Evolutionary conservation across 2,113 vertebrate species (phyloP).

Genomic region (Urocolius indicus): DNA sequence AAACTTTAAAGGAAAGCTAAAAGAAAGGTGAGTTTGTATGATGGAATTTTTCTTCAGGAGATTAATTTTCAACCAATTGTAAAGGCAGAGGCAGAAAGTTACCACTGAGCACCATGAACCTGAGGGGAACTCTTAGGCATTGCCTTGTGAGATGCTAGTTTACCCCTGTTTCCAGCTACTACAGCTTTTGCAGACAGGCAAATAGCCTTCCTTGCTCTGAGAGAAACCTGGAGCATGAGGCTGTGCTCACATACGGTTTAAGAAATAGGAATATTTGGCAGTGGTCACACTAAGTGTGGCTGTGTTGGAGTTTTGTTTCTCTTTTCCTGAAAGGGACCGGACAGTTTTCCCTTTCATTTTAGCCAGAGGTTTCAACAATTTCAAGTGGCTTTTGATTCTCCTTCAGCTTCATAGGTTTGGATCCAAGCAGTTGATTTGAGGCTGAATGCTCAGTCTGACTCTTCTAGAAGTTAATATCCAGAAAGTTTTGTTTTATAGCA

Average conservation of each 20-base stretch:
- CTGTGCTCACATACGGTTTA: neutral
- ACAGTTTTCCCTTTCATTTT: neutral
- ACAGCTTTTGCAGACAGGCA: neutral
- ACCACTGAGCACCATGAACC: neutral
- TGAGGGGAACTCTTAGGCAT: neutral
- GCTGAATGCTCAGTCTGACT: neutral
- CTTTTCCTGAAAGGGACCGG: neutral
- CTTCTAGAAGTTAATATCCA: neutral
- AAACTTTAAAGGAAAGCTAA: neutral
- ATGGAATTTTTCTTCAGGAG: neutral
- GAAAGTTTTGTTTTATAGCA: neutral
- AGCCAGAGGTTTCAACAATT: neutral
- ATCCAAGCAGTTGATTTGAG: neutral
- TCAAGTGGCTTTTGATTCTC: neutral
- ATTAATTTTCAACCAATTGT: neutral
- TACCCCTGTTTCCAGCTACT: neutral
- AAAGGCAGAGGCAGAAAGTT: neutral
- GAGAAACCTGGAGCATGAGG: neutral
- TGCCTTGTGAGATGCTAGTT: neutral
- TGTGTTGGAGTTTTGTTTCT: neutral
- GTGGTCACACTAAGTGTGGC: neutral
- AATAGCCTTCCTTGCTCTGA: neutral
- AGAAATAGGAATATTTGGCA: neutral
- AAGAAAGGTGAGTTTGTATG: neutral
- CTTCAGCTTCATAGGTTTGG: conserved; percentile 12